These are phyloP conservation scores for Drosophila rellima DNA, from an alignment of 2,888 invertebrate genomes.

Conservation along the genomic window DNA sequence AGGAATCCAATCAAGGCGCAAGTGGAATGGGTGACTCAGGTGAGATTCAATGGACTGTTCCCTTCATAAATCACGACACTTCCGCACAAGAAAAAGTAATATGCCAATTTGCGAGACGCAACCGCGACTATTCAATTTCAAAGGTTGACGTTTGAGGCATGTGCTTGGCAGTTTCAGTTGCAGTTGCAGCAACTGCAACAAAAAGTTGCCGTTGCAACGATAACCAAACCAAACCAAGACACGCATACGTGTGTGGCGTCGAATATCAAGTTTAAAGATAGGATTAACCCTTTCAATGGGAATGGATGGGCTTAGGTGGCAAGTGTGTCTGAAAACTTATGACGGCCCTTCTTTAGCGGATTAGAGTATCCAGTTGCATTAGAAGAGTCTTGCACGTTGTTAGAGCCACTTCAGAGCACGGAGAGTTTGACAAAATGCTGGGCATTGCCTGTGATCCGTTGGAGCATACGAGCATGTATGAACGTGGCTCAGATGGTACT, in stretches of 20 bases:
- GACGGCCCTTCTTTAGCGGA: constrained; percentile 45
- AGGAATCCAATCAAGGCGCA: constrained; percentile 43
- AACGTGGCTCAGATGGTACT: constrained; percentile 84
- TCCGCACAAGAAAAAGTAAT: constrained; percentile 11
- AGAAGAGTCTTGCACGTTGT: constrained; percentile 82
- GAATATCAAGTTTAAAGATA: constrained; percentile 59
- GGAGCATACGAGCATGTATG: constrained; percentile 89
- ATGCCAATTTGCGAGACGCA: constrained; percentile 52
- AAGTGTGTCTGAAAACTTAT: constrained; percentile 39
- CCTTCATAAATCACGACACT: constrained; percentile 49
- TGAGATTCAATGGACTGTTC: constrained; percentile 50
- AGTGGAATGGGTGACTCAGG: constrained; percentile 83
- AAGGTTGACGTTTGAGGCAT: constrained; percentile 65
- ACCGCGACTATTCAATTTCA: constrained; percentile 78
- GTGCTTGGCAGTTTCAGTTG: constrained; percentile 60
- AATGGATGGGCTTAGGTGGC: constrained; percentile 14
- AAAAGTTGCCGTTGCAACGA: constrained; percentile 59
- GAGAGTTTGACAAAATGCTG: constrained; percentile 76
- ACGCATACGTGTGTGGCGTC: constrained; percentile 39
- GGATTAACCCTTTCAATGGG: constrained; percentile 45
- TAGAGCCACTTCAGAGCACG: constrained; percentile 58
- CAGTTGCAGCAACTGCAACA: constrained; percentile 43
- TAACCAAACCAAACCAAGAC: constrained; percentile 49
- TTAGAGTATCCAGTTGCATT: constrained; percentile 52
- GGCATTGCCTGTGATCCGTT: constrained; percentile 86